Evolutionary conservation across 2,888 invertebrate genomes (phyloP), one percentile per base, ranked within the genome.

Genomic region (Aproaerema taeniolella): DNA sequence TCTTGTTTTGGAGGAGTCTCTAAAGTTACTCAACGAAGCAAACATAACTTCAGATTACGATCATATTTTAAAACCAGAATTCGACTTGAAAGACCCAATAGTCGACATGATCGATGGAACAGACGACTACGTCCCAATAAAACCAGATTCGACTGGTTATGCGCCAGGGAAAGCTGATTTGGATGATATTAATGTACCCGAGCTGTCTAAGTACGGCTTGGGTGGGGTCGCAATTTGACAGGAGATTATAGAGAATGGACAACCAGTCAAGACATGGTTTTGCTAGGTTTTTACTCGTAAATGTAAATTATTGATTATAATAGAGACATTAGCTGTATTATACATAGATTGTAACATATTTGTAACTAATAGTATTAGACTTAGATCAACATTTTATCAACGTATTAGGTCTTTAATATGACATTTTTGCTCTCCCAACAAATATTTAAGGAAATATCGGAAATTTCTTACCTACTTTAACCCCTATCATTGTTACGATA

Each of bases 181-280:
- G 28, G 79, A 80, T 41, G 78, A 80, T 42, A 78, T 81, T 9
- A 68, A 67, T 35, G 82, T 78, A 0, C 77, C 81, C 0, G 83
- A 85, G 42, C 41, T 81, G 51, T 62, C 71, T 0, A 82, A 79
- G 45, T 81, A 72, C 35, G 80, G 80, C 5, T 53, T 78, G 1
- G 53, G 63, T 0, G 65, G 59, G 1, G 49, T 53, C 2, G 55
- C 65, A 31, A 85, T 85, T 50, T 85, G 87, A 85, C 86, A 87
- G 47, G 77, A 83, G 61, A 61, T 70, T 0, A 49, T 46, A 12
- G 58, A 60, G 37, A 72, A 62, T 15, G 77, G 77, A 1, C 51
- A 62, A 31, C 77, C 85, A 16, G 87, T 87, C 39, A 87, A 87
- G 45, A 87, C 87, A 11, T 87, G 87, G 87, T 87, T 87, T 47